Conservation (phyloP, 2,797 vertebrate genomes). For the Silurus aristotelis region DNA sequence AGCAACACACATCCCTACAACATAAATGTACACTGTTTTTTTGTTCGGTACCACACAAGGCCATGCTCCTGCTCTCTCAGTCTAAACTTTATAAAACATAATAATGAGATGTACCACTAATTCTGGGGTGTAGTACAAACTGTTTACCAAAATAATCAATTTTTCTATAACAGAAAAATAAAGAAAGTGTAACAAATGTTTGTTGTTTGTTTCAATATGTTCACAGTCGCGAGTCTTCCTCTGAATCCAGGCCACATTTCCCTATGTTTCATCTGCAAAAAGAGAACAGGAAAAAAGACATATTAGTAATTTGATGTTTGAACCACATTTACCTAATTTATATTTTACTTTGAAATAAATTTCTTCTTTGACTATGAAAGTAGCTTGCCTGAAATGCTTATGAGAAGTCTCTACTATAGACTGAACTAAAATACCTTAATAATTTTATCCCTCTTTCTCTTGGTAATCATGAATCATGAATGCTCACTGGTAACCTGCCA, state of each 20-base stretch:
- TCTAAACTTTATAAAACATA: too few species aligned
- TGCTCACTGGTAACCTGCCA: constrained; percentile 16
- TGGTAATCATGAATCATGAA: too few species aligned
- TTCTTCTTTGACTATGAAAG: background rate
- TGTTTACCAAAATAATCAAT: constrained; percentile 40
- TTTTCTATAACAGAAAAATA: constrained; percentile 69
- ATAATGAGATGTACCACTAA: too few species aligned
- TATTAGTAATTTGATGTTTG: background rate
- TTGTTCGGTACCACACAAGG: too few species aligned
- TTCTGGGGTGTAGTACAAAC: constrained; percentile 73
- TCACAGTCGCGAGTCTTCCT: constrained; percentile 67
- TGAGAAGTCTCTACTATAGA: too few species aligned
- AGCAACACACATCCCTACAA: too few species aligned
- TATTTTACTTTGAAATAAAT: background rate
- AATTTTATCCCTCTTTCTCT: background rate
- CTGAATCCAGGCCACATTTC: constrained; percentile 74
- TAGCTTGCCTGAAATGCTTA: background rate
- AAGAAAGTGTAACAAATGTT: constrained; percentile 61
- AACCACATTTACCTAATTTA: background rate
- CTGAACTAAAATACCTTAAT: too few species aligned
- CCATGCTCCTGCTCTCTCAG: too few species aligned
- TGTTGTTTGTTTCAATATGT: constrained; percentile 52
- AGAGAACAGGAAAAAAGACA: constrained; percentile 30
- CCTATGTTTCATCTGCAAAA: constrained; percentile 74
- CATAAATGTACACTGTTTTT: too few species aligned